A percentile compares a stretch with the other conserved stretches of the same genome.
phyloP scores from a whole-genome alignment of 2,888 invertebrate genomes.

The Allygus modestus region DNA sequence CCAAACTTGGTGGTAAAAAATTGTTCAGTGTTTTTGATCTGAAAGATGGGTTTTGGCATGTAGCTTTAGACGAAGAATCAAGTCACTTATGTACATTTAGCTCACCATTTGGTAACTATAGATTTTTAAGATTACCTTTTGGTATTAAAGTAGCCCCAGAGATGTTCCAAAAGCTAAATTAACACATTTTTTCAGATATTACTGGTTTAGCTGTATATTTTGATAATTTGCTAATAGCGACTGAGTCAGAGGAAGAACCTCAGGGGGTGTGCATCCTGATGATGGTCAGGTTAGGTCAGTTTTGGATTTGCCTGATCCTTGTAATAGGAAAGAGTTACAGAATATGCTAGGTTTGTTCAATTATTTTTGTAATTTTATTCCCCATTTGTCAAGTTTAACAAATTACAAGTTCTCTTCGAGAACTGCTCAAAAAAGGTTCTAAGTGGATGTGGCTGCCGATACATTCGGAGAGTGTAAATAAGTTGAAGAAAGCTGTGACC shows the following conservation, averaged over 20 bases:
- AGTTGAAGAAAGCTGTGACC: constrained; percentile 63
- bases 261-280: constrained; percentile 52
- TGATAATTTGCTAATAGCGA: constrained; percentile 70
- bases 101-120: constrained; percentile 44
- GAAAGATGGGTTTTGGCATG: constrained; percentile 45
- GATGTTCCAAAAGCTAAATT: constrained; percentile 68
- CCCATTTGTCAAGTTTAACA: constrained; percentile 66
- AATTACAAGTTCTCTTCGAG: constrained; percentile 65
- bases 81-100: constrained; percentile 43
- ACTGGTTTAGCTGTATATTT: constrained; percentile 69
- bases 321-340: constrained; percentile 13
- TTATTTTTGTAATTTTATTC: constrained; percentile 34
- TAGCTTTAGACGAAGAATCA: constrained; percentile 30
- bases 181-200: constrained; percentile 68
- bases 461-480: constrained; percentile 63
- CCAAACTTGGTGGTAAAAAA: constrained; percentile 42
- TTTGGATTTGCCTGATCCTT: neutral
- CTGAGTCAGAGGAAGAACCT: constrained; percentile 21
- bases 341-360: neutral
- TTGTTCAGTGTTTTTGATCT: constrained; percentile 47
- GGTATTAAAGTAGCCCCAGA: constrained; percentile 61
- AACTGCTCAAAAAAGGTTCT: constrained; percentile 66
- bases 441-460: constrained; percentile 64
- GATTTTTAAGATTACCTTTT: constrained; percentile 58
- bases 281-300: constrained; percentile 2